Base-by-base conservation (phyloP, 2,113 vertebrate genomes). In the Leptosomus discolor region DNA sequence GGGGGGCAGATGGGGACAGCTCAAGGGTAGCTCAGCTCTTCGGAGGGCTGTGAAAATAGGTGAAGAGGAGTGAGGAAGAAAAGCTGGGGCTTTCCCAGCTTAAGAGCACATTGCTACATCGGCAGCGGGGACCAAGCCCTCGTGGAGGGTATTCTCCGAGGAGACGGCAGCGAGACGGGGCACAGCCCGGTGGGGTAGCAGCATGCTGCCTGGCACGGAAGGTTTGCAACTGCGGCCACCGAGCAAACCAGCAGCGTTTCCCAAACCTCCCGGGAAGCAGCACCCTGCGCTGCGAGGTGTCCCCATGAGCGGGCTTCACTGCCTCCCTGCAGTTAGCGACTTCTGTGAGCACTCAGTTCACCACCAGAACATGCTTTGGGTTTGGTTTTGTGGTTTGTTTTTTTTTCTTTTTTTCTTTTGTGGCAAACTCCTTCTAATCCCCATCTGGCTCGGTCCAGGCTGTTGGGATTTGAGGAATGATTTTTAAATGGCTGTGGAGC, bases 371-470 rank as follows among this genome's bases (percentile, higher is more conserved):
- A 16, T 7, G 57, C 39, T 54, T 69, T 18, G 43, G 68, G 19
- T 37, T 11, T 51, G 36, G 50, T 54, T n/a, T 34, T 9, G 36
- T 29, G n/a, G 8, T 6, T 11, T 65, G 63, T 20, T 51, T 34
- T 53, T 21, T 13, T 24, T 32, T 9, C 9, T 14, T n/a, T 22
- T 34, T 24, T 32, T 27, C 27, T 85, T 88, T 60, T 57, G 64
- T 88, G 85, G 78, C 78, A 93, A 94, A 69, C 57, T 27, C n/a
- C 27, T 88, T 71, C 50, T 84, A 92, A 91, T 82, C 58, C 48
- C 84, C 53, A n/a, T 51, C 88, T 93, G 94, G 78, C 85, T 71
- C 1, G 0, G 19, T 1, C 8, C 23, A 3, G 63, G 53, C 34
- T 48, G 26, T 6, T 54, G 95, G 83, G 80, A 30, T 80, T 68